Evolutionary conservation across 2,888 invertebrate species (phyloP).

Genomic region (Leptopilina syphax): DNA sequence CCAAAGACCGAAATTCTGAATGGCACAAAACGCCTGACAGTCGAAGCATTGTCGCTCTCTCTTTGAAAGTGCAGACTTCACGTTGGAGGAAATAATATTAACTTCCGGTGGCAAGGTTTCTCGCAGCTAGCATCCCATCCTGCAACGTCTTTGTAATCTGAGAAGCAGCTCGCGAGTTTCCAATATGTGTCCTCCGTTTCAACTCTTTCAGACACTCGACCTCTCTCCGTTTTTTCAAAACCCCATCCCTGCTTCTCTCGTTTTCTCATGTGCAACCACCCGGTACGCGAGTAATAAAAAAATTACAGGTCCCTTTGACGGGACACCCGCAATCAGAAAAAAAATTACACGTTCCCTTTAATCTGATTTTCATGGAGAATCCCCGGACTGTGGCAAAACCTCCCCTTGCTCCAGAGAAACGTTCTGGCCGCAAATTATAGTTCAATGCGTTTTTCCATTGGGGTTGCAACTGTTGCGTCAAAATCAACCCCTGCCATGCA

Average conservation of each 20-base stretch:
- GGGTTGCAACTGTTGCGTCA: constrained; percentile 38
- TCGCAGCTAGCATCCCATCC: constrained; percentile 45
- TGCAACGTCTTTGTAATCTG: constrained; percentile 42
- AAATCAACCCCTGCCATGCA: constrained; percentile 8
- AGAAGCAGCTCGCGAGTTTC: constrained; percentile 35
- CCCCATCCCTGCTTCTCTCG: background rate
- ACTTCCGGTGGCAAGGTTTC: constrained; percentile 44
- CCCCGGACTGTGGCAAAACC: constrained; percentile 34
- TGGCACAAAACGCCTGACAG: constrained; percentile 38
- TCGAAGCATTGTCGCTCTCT: constrained; percentile 41
- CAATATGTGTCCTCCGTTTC: constrained; percentile 39
- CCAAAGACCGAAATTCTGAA: constrained; percentile 31
- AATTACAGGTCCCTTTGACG: constrained; percentile 46
- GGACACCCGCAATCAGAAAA: constrained; percentile 58
- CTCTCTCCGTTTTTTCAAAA: background rate
- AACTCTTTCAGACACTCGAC: constrained; percentile 17
- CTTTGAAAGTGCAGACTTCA: constrained; percentile 31
- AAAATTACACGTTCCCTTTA: constrained; percentile 74
- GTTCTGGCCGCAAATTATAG: constrained; percentile 45
- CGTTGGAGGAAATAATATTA: constrained; percentile 44
- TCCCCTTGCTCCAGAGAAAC: constrained; percentile 3
- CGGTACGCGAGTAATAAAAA: constrained; percentile 45
- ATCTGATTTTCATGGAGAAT: constrained; percentile 66
- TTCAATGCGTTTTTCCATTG: constrained; percentile 43
- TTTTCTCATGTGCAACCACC: constrained; percentile 40